phyloP scores from a whole-genome alignment of 2,888 invertebrate genomes.

The Drosophila nr. perissopoda region DNA sequence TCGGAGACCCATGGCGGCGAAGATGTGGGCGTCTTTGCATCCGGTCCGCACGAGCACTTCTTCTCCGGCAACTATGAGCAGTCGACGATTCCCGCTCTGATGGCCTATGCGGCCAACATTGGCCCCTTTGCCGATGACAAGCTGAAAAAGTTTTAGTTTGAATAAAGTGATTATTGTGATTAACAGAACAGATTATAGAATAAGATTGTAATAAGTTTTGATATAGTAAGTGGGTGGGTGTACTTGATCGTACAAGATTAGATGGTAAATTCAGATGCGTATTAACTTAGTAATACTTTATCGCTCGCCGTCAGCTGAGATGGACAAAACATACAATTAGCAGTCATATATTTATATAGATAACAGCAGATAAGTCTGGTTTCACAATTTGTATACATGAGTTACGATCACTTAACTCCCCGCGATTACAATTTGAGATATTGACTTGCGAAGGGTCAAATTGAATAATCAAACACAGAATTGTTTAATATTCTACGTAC shows the following conservation, averaged over 20 bases:
- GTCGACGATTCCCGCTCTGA: slow-evolving; percentile 90
- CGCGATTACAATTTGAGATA: not conserved
- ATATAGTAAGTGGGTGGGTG: not conserved
- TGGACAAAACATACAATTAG: not conserved
- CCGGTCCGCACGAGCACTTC: slow-evolving; percentile 91
- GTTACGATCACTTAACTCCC: not conserved
- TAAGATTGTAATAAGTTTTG: slow-evolving; percentile 5
- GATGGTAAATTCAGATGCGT: too few relatives aligned
- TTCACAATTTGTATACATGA: not conserved
- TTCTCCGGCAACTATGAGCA: slow-evolving; percentile 92
- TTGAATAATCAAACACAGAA: not conserved
- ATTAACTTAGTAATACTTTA: not conserved
- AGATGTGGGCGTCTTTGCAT: slow-evolving; percentile 91
- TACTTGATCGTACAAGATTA: not conserved
- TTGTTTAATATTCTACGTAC: slow-evolving; percentile 32
- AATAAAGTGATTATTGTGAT: slow-evolving; percentile 31
- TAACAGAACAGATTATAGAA: slow-evolving; percentile 16
- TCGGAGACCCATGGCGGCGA: slow-evolving; percentile 91
- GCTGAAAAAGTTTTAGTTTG: slow-evolving; percentile 33
- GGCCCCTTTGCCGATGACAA: slow-evolving; percentile 85
- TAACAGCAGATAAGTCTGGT: not conserved
- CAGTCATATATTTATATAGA: not conserved
- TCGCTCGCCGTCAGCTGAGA: not conserved
- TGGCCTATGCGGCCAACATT: slow-evolving; percentile 90
- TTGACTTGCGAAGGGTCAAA: not conserved